Base-by-base conservation (phyloP, 92 coral and sea anemone species). In the Ricordea florida region DNA sequence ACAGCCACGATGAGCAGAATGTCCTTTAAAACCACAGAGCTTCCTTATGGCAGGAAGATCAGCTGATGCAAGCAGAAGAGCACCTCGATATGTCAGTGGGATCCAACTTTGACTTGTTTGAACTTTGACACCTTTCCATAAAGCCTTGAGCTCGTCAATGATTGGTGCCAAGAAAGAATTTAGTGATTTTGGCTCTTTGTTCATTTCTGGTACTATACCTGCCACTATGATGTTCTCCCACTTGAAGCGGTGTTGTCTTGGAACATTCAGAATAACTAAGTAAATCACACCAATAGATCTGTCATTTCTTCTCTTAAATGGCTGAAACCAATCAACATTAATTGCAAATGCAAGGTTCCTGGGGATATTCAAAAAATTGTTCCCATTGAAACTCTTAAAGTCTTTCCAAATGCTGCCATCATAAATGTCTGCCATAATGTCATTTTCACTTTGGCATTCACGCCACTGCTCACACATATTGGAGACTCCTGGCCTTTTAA, bases 261-360 rank as follows among this genome's bases (percentile, higher is more conserved):
- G 90, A n/a, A 85, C 35, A 57, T 85, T 79, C 31, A 79, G 57
- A 29, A 85, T 46, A 17, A 85, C 90, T 26, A 85, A 78, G 49
- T 85, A 79, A 18, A 85, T 85, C 14, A 85, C 86, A 22, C 90
- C 90, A 45, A 84, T 68, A 18, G 85, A 84, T 46, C 71, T 57
- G 61, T 84, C 89, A 17, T 57, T 68, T 46, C 89, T 68, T 24
- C 68, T 44, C 38, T 76, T 83, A 27, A 48, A 83, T 11, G 89
- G 89, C 49, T 69, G 90, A 25, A 85, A 85, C 90, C 90, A 84
- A 55, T 84, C 90, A 10, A 84, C 90, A 78, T 84, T 84, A 8
- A 84, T 68, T 6, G 71, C 84, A 59, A 84, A 66, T 7, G 71
- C 90, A 57, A 77, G 36, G 59, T 76, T 79, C 17, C 79, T 47